Evolutionary conservation across 2,888 invertebrate genomes (phyloP), one percentile per base, ranked within the genome.

Genomic region (Enoplolaimus lenunculus): DNA sequence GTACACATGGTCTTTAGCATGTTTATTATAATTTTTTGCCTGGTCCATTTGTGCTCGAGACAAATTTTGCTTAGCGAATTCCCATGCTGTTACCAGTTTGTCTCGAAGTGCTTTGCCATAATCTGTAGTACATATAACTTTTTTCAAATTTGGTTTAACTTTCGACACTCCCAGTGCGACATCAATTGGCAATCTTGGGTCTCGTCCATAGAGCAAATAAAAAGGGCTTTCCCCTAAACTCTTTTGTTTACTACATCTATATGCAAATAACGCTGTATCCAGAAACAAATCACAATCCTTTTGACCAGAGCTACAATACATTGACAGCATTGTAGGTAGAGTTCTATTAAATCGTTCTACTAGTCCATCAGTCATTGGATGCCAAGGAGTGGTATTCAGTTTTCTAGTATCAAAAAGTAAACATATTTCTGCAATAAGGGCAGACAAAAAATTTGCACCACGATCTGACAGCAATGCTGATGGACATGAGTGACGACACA

Each of bases 301-400:
- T 16, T 70, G 68, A 3, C 7, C 2, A 70, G 68, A 26, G 3
- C 2, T 13, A 26, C 31, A 68, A 70, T 70, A 70, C 69, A 70
- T 70, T 33, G 31, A 21, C 28, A 70, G 7, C 28, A 70, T 70
- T 2, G 21, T 34, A 7, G 33, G n/a, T n/a, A 70, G 29, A 13
- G 70, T 70, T 69, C 31, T 26, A 70, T 70, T 70, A 21, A 69
- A 70, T 29, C 70, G 26, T n/a, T n/a, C n/a, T n/a, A n/a, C n/a
- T n/a, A n/a, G n/a, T n/a, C n/a, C 13, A 70, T 34, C 29, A 29
- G 69, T 69, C 70, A 68, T n/a, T 68, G 70, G 35, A 68, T 70
- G 28, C 2, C 30, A 69, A 31, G 69, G 68, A 13, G 31, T n/a
- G 30, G 28, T 69, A 31, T 69, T 68, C 7, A 59, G 7, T 59